Percentiles rank a stretch among this genome's conserved stretches.
These are phyloP conservation scores for Heterotilapia buettikoferi DNA, from an alignment of 2,113 vertebrate genomes.

Conservation along the genomic window DNA sequence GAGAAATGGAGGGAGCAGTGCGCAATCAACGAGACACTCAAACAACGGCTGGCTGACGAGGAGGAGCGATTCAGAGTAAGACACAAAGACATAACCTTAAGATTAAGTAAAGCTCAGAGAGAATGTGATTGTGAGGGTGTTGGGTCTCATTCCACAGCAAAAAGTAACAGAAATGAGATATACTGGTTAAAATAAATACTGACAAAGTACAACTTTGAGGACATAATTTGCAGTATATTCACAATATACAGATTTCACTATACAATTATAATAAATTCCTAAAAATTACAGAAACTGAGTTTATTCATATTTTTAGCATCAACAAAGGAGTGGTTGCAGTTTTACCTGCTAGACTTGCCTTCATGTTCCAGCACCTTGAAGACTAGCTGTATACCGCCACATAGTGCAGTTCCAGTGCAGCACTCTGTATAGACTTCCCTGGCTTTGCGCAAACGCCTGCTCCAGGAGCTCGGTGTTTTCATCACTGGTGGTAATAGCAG, in stretches of 20 bases:
- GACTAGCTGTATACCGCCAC: neutral
- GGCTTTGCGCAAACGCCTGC: neutral
- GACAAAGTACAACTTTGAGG: neutral
- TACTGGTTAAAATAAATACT: neutral
- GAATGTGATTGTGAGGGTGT: neutral
- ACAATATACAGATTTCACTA: neutral
- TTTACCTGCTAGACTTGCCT: neutral
- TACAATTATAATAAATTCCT: neutral
- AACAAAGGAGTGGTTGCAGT: neutral
- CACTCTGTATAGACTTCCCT: neutral
- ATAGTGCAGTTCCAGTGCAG: neutral
- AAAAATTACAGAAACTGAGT: neutral
- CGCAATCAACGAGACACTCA: constrained; percentile 82
- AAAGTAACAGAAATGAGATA: neutral
- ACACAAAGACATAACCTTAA: neutral
- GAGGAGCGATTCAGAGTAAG: constrained; percentile 86
- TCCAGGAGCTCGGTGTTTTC: neutral
- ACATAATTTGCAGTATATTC: neutral
- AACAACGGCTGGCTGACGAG: constrained; percentile 81
- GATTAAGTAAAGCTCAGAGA: neutral
- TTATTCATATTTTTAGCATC: neutral
- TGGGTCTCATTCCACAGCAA: neutral
- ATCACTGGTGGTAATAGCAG: neutral
- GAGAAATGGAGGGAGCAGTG: constrained; percentile 94
- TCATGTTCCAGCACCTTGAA: neutral